phyloP scores from a whole-genome alignment of 2,888 invertebrate species.

The Bellardia bayeri region DNA sequence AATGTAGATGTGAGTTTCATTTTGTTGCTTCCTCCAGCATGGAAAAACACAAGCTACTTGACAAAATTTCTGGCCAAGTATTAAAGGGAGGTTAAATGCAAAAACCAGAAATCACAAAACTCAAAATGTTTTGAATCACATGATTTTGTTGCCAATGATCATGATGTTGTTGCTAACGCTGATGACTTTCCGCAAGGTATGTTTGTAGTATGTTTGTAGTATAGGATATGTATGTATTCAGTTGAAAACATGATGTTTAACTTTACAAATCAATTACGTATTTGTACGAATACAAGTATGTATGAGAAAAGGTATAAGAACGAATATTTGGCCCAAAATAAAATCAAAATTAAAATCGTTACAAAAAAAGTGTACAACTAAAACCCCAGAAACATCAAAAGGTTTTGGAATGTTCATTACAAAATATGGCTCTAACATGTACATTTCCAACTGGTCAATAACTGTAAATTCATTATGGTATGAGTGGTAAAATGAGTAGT shows the following conservation, averaged over 20 bases:
- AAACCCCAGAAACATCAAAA: not conserved
- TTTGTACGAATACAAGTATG: not conserved
- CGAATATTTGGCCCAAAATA: not conserved
- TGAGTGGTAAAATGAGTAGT: not conserved
- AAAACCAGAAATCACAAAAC: conserved; percentile 66
- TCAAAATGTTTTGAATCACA: conserved; percentile 64
- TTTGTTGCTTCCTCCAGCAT: conserved; percentile 18
- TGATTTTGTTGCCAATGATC: conserved; percentile 29
- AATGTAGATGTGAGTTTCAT: conserved; percentile 14
- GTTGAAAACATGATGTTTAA: conserved; percentile 53
- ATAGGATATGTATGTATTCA: not conserved
- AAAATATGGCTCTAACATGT: not conserved
- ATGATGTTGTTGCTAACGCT: conserved; percentile 10
- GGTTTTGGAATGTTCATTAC: not conserved
- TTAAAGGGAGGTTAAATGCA: conserved; percentile 31
- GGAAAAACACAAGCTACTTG: conserved; percentile 70
- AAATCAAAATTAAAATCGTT: not conserved
- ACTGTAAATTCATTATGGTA: not conserved
- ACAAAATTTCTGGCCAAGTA: conserved; percentile 37
- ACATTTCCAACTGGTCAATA: conserved; percentile 1
- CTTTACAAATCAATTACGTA: conserved; percentile 67
- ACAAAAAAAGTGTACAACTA: not conserved
- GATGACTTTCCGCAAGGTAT: conserved; percentile 41
- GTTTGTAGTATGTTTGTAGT: not conserved
- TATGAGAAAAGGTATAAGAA: not conserved